Percentiles rank a stretch among this genome's conserved stretches.
These are phyloP conservation scores for Poeciliopsis turrubarensis DNA, from an alignment of 2,113 vertebrate species.

Conservation along the genomic window DNA sequence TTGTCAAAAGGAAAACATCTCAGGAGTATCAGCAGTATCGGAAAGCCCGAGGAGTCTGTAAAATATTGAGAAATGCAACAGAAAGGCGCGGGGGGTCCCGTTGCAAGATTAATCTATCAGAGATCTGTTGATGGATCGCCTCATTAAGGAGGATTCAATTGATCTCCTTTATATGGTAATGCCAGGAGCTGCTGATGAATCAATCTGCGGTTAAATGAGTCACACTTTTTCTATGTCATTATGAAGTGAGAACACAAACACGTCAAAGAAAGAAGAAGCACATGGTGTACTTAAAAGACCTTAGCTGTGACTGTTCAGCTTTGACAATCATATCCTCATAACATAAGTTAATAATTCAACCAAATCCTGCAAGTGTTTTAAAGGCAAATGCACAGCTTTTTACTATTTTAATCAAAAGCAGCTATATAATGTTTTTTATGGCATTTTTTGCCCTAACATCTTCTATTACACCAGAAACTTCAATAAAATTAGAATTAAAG, in stretches of 20 bases:
- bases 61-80: slow-evolving; percentile 25
- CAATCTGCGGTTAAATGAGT: slow-evolving; percentile 45
- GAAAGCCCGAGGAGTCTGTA: slow-evolving; percentile 17
- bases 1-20: slow-evolving; percentile 39
- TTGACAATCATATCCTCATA: too few relatives aligned
- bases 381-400: too few relatives aligned
- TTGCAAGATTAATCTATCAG: slow-evolving; percentile 51
- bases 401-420: too few relatives aligned
- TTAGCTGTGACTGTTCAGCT: not conserved
- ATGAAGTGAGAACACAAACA: slow-evolving; percentile 18
- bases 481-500: not conserved
- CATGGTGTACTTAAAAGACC: not conserved
- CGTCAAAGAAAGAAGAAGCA: not conserved
- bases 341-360: too few relatives aligned
- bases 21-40: slow-evolving; percentile 47
- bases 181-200: slow-evolving; percentile 37
- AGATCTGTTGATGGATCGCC: slow-evolving; percentile 61
- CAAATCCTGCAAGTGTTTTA: too few relatives aligned
- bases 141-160: slow-evolving; percentile 62
- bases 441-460: too few relatives aligned
- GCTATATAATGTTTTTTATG: too few relatives aligned
- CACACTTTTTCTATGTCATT: slow-evolving; percentile 27
- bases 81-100: slow-evolving; percentile 14
- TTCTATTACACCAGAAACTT: not conserved
- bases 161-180: slow-evolving; percentile 50